A percentile compares a stretch with the other conserved stretches of the same genome.
Evolutionary conservation across 2,888 invertebrate genomes (phyloP).

Genomic region (Aleiodes alternator): DNA sequence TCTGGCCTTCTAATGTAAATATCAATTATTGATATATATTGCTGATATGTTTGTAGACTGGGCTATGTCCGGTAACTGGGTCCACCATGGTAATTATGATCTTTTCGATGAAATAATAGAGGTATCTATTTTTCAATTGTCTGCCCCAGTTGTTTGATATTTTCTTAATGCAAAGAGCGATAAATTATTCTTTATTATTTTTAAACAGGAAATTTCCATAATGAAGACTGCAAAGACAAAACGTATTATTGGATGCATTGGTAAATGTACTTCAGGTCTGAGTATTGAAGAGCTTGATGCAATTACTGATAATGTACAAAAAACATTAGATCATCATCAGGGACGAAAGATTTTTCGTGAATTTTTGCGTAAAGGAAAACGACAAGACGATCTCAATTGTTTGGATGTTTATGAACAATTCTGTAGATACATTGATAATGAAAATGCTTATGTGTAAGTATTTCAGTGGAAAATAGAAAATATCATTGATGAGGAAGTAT

Average conservation of each 20-base stretch:
- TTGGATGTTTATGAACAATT: slow-evolving; percentile 64
- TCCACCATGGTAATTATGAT: too few species aligned
- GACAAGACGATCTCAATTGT: slow-evolving; percentile 59
- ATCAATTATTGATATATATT: too few species aligned
- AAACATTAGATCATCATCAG: slow-evolving; percentile 57
- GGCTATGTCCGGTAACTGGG: too few species aligned
- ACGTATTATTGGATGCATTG: slow-evolving; percentile 63
- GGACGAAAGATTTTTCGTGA: slow-evolving; percentile 62
- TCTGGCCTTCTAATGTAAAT: too few species aligned
- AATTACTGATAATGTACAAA: slow-evolving; percentile 65
- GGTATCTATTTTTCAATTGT: too few species aligned
- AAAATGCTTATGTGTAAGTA: slow-evolving; percentile 56
- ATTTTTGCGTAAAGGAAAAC: slow-evolving; percentile 58
- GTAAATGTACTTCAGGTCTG: slow-evolving; percentile 66
- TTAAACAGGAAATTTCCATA: not conserved
- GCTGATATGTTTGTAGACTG: too few species aligned
- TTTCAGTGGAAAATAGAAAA: not conserved
- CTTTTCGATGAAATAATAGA: too few species aligned
- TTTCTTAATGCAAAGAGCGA: too few species aligned
- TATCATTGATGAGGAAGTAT: not conserved
- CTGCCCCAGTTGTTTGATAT: too few species aligned
- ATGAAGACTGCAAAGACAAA: slow-evolving; percentile 57
- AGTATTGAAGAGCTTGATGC: slow-evolving; percentile 61
- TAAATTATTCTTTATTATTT: not conserved
- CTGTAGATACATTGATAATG: slow-evolving; percentile 53